A percentile compares a stretch with the other conserved stretches of the same genome.
These are phyloP conservation scores for Amphiura filiformis DNA, from an alignment of 35 echinoderm and acorn worm species.

Conservation along the genomic window DNA sequence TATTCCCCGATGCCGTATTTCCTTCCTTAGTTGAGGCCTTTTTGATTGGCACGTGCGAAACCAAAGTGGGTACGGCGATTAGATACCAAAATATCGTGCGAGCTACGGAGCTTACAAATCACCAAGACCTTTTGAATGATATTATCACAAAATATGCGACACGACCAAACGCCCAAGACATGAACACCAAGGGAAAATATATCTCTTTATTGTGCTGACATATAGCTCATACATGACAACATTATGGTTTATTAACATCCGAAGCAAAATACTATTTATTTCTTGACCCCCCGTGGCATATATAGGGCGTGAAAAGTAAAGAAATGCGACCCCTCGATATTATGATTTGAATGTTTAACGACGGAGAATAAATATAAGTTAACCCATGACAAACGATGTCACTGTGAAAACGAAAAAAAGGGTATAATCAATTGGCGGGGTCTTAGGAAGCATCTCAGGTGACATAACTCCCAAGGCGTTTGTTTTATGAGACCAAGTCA, in stretches of 20 bases:
- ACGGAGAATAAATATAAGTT: background rate
- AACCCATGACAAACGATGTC: background rate
- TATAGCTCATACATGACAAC: background rate
- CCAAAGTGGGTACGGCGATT: background rate
- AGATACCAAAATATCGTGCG: too few relatives aligned
- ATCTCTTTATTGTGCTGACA: background rate
- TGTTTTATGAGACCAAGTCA: background rate
- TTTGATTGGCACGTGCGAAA: background rate
- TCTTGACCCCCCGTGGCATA: background rate
- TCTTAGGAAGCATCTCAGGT: background rate
- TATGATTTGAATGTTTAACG: conserved; percentile 7
- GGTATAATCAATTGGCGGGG: background rate
- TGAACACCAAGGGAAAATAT: background rate
- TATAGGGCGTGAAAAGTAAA: too few relatives aligned
- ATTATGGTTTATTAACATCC: background rate
- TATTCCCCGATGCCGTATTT: background rate
- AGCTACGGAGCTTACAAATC: too few relatives aligned
- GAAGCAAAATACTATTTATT: background rate
- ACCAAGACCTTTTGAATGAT: too few relatives aligned
- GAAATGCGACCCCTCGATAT: background rate
- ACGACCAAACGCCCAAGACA: too few relatives aligned
- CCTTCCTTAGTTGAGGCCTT: background rate
- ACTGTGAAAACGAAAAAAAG: background rate
- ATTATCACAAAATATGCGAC: too few relatives aligned
- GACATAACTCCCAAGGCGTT: background rate